phyloP scores from a whole-genome alignment of 2,888 invertebrate genomes.

The Apamea sordens region DNA sequence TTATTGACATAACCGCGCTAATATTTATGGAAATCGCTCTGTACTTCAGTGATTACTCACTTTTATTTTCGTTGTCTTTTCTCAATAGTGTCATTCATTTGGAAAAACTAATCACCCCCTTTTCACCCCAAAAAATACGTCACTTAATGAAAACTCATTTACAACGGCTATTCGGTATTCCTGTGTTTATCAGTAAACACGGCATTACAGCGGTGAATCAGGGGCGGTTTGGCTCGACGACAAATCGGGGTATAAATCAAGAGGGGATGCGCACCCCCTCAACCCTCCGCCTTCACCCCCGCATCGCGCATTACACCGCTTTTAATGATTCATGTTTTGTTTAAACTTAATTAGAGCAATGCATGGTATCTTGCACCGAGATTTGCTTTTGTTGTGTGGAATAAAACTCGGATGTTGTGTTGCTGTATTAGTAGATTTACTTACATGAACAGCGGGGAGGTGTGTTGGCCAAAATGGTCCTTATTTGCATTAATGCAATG shows the following conservation, averaged over 20 bases:
- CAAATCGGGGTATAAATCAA: slow-evolving; percentile 81
- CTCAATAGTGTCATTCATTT: background rate
- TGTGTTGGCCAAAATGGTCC: background rate
- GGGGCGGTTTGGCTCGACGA: slow-evolving; percentile 80
- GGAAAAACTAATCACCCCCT: slow-evolving; percentile 22
- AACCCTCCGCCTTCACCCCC: slow-evolving; percentile 31
- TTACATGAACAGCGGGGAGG: background rate
- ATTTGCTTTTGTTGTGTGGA: slow-evolving; percentile 52
- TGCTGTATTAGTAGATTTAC: slow-evolving; percentile 1
- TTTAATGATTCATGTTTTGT: slow-evolving; percentile 73
- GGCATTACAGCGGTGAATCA: slow-evolving; percentile 73
- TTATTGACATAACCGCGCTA: background rate
- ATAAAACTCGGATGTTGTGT: slow-evolving; percentile 33
- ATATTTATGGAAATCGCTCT: too few species aligned
- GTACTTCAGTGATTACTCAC: background rate
- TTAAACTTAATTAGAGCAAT: slow-evolving; percentile 69
- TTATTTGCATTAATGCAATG: background rate
- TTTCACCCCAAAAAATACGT: slow-evolving; percentile 26
- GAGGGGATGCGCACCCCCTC: slow-evolving; percentile 63
- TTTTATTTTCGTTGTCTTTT: background rate
- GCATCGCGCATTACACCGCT: slow-evolving; percentile 61
- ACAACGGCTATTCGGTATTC: slow-evolving; percentile 59
- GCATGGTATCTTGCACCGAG: slow-evolving; percentile 61
- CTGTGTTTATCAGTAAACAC: slow-evolving; percentile 68
- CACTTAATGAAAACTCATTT: slow-evolving; percentile 66